Evolutionary conservation across 2,888 invertebrate species (phyloP), one percentile per base, ranked within the genome.

Genomic region (Gymnocheta viridis): DNA sequence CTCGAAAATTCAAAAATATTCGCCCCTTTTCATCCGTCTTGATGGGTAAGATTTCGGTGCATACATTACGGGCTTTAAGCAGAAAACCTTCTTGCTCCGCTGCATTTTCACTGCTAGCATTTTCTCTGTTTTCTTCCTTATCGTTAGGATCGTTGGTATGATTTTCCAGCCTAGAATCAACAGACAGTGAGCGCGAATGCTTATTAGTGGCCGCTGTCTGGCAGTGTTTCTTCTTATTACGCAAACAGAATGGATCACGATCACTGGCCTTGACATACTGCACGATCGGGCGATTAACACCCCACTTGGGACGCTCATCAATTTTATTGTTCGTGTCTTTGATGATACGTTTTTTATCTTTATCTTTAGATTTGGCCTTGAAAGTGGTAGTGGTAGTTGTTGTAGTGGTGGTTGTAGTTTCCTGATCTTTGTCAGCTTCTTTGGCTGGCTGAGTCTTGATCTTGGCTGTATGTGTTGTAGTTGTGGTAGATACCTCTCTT

Each of bases 231-330:
- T 95, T 94, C 90, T 95, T 95, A 82, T 95, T 94, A 17, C 91
- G 88, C 82, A 92, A 85, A 88, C 96, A 96, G 90, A 96, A 95
- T 0, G 96, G 96, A 92, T 97, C 97, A 88, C 97, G 96, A 90
- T 97, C 97, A 89, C 97, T 97, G 92, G 97, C 97, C 89, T 97
- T 97, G 82, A 97, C 94, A 89, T 97, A 97, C 88, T 96, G 95
- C 10, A 96, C 96, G 27, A 95, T 95, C 5, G 97, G 96, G 86
- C 95, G 93, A 87, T 95, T 96, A 2, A 94, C 96, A 51, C 95
- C 94, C 96, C 96, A 95, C 92, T 96, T 94, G 12, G 95, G 95
- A 78, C 96, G 93, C 90, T 94, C 94, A 89, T 94, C 94, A 87
- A 94, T 92, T 88, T 90, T 91, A 22, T 85, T 85, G 14, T 76